Evolutionary conservation across 2,797 vertebrate species (phyloP).

Genomic region (Poeciliopsis gracilis): DNA sequence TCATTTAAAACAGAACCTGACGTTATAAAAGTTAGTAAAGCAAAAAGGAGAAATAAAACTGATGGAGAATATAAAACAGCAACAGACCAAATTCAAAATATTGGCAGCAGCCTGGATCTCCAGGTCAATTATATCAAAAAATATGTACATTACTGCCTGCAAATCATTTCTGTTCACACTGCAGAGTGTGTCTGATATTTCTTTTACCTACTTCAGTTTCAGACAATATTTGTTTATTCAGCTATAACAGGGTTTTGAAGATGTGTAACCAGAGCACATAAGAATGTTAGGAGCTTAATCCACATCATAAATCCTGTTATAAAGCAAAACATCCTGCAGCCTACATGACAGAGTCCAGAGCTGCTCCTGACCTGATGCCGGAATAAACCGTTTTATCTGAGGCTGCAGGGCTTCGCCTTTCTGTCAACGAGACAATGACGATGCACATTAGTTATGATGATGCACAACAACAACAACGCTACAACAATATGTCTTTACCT

Average conservation of each 20-base stretch:
- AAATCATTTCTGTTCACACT: no score
- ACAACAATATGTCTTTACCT: not conserved
- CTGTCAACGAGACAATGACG: not conserved
- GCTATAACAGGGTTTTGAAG: not conserved
- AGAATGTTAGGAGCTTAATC: not conserved
- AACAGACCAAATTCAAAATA: not conserved
- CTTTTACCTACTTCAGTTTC: not conserved
- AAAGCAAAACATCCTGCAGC: not conserved
- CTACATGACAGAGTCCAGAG: not conserved
- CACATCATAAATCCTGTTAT: not conserved
- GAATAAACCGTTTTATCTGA: not conserved
- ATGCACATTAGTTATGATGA: not conserved
- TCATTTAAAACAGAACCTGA: no score
- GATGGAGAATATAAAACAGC: not conserved
- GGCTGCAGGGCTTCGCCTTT: not conserved
- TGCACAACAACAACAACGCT: no score
- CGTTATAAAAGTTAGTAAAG: not conserved
- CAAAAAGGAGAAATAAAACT: not conserved
- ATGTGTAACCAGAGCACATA: not conserved
- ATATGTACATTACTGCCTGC: not conserved
- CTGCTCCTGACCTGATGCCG: not conserved
- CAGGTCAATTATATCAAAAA: not conserved
- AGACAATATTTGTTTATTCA: not conserved
- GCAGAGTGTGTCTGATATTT: not conserved
- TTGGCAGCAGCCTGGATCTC: not conserved